A percentile compares a stretch with the other conserved stretches of the same genome.
These are phyloP conservation scores for Platycercus adscitus DNA, from an alignment of 2,113 vertebrate genomes.

Conservation along the genomic window DNA sequence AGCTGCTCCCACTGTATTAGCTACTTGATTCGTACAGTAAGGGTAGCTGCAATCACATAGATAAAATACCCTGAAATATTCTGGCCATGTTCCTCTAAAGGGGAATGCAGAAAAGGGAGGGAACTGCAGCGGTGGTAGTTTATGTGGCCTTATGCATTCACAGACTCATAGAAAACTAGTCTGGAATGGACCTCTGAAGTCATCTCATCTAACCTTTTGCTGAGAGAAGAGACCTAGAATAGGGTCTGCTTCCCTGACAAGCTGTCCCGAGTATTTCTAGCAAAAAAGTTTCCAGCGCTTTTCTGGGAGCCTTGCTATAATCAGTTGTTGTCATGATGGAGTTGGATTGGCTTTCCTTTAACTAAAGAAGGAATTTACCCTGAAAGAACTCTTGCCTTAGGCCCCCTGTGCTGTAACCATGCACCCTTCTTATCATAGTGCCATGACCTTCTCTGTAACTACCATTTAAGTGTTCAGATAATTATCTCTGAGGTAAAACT, in stretches of 20 bases:
- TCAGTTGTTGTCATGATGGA: not conserved
- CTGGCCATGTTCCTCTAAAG: not conserved
- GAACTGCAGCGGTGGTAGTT: not conserved
- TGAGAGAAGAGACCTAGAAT: accelerated
- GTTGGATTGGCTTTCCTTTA: not conserved
- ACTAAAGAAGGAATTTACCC: not conserved
- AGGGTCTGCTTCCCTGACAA: not conserved
- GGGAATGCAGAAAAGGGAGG: not conserved
- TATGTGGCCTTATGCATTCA: not conserved
- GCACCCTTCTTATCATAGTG: not conserved
- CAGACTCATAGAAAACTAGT: not conserved
- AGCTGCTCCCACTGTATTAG: not conserved
- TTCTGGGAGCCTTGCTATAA: not conserved
- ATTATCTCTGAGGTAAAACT: not conserved
- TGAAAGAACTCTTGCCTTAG: not conserved
- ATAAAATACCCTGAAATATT: not conserved
- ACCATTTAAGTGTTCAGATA: not conserved
- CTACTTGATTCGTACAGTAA: accelerated
- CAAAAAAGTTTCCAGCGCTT: not conserved
- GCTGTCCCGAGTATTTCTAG: not conserved
- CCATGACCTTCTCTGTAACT: not conserved
- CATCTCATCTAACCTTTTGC: not conserved
- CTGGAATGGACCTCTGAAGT: not conserved
- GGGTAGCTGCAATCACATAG: not conserved
- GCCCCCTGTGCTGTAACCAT: not conserved